phyloP scores from a whole-genome alignment of 2,113 vertebrate species.

The Centropus unirufus region DNA sequence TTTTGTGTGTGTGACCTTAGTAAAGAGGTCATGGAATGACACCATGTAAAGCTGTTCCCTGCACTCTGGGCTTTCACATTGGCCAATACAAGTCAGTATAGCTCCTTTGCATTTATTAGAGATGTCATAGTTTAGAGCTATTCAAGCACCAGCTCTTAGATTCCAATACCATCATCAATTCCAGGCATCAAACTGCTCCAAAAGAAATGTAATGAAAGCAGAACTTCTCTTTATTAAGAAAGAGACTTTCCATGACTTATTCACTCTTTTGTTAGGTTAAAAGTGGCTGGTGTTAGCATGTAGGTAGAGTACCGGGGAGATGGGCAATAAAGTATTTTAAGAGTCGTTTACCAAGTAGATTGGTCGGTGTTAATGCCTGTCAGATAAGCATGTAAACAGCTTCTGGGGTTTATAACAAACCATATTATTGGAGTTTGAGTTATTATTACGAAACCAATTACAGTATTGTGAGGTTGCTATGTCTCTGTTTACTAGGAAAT shows the following conservation, averaged over 20 bases:
- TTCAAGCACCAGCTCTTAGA: neutral
- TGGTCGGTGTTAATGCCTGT: conserved; percentile 13
- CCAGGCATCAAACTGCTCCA: neutral
- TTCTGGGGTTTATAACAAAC: conserved; percentile 21
- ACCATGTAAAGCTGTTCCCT: neutral
- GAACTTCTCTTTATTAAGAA: neutral
- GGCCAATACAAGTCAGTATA: neutral
- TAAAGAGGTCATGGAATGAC: neutral
- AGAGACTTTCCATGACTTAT: neutral
- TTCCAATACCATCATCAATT: neutral
- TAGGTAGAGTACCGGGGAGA: neutral
- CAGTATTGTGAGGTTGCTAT: conserved; percentile 5
- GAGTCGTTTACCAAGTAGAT: neutral
- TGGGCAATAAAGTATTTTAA: conserved; percentile 5
- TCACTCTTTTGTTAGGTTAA: neutral
- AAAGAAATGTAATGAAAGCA: neutral
- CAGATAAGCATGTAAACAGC: neutral
- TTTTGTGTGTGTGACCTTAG: neutral
- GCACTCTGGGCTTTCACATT: neutral
- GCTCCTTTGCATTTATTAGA: neutral
- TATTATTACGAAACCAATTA: conserved; percentile 38
- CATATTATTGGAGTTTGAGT: conserved; percentile 15
- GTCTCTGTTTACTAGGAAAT: conserved; percentile 33
- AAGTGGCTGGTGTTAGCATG: neutral
- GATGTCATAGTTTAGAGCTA: neutral